phyloP scores from a whole-genome alignment of 2,797 vertebrate genomes.

The Chaunax sp. region DNA sequence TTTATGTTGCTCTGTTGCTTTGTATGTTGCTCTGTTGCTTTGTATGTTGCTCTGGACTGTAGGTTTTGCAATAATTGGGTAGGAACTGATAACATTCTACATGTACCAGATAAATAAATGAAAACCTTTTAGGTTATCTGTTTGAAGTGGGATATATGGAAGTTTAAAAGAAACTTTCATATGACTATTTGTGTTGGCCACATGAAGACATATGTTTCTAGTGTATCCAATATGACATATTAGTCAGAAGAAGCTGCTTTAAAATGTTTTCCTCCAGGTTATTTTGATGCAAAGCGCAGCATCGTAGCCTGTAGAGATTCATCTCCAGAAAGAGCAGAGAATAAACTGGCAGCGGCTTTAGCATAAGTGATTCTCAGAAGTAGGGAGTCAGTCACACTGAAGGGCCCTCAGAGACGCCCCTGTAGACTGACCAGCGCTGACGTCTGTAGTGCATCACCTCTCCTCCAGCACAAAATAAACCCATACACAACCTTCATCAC shows the following conservation, averaged over 20 bases:
- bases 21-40: too few species aligned
- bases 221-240: background rate
- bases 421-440: slow-evolving; percentile 45
- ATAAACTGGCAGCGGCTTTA: slow-evolving; percentile 12
- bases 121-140: too few species aligned
- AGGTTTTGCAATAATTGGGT: too few species aligned
- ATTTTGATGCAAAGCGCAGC: slow-evolving; percentile 8
- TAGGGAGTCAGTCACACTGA: slow-evolving; percentile 11
- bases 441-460: slow-evolving; percentile 41
- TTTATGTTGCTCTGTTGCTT: too few species aligned
- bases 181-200: background rate
- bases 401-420: slow-evolving; percentile 37
- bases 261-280: slow-evolving; percentile 7
- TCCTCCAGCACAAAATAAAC: slow-evolving; percentile 64
- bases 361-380: background rate
- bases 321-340: slow-evolving; percentile 12
- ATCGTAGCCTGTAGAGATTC: slow-evolving; percentile 20
- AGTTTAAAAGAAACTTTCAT: background rate
- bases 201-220: background rate
- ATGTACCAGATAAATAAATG: too few species aligned
- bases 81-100: too few species aligned
- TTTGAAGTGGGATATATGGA: background rate
- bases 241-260: slow-evolving; percentile 13
- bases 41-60: too few species aligned
- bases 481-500: slow-evolving; percentile 47